phyloP scores from a whole-genome alignment of 2,888 invertebrate genomes.

The Himalopsyche kuldschensis region DNA sequence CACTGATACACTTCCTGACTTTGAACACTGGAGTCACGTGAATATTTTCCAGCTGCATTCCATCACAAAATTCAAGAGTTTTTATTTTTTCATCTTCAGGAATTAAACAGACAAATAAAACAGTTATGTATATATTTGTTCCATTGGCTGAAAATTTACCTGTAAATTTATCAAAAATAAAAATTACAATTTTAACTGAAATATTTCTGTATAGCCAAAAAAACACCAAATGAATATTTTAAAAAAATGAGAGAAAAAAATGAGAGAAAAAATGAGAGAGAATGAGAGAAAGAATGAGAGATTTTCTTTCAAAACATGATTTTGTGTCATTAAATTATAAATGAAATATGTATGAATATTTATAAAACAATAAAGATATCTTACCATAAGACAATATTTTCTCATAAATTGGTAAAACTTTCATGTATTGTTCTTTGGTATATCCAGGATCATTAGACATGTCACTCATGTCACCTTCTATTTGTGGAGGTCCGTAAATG shows the following conservation, averaged over 20 bases:
- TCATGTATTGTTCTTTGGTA: slow-evolving; percentile 50
- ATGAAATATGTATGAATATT: background rate
- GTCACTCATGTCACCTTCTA: slow-evolving; percentile 49
- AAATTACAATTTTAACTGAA: background rate
- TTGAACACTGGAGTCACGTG: slow-evolving; percentile 54
- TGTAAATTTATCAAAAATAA: slow-evolving; percentile 41
- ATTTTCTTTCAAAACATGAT: background rate
- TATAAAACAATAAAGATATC: slow-evolving; percentile 28
- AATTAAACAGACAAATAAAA: slow-evolving; percentile 53
- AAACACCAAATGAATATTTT: no score
- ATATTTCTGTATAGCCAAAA: background rate
- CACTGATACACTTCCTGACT: slow-evolving; percentile 54
- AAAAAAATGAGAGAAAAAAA: slow-evolving; percentile 55
- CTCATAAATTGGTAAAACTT: slow-evolving; percentile 52
- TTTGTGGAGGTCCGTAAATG: slow-evolving; percentile 57
- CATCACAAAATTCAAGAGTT: slow-evolving; percentile 43
- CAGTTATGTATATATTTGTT: slow-evolving; percentile 52
- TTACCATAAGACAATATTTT: slow-evolving; percentile 56
- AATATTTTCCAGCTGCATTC: slow-evolving; percentile 48
- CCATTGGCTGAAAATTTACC: slow-evolving; percentile 55
- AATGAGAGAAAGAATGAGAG: background rate
- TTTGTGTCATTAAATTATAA: background rate
- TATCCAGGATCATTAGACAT: slow-evolving; percentile 46
- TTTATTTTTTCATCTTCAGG: slow-evolving; percentile 49
- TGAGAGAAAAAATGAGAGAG: background rate